phyloP scores from a whole-genome alignment of 2,113 vertebrate genomes.

The Anoplopoma fimbria region DNA sequence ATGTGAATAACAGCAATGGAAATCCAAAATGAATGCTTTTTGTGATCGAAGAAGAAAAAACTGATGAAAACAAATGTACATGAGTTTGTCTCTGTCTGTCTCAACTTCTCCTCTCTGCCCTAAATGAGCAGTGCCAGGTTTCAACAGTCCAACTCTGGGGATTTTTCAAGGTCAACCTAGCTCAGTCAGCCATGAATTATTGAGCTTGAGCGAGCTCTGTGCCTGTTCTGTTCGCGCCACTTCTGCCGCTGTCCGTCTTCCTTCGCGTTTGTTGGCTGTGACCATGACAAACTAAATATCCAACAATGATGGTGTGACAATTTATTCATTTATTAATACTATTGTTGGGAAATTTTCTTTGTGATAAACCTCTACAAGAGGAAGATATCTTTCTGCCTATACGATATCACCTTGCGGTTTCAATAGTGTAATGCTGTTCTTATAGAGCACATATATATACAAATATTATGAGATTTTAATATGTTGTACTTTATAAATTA shows the following conservation, averaged over 20 bases:
- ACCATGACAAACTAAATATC: slow-evolving; percentile 17
- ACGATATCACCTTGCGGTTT: too few species aligned
- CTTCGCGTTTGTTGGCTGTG: background rate
- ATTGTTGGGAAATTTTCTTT: background rate
- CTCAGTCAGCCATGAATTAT: slow-evolving; percentile 82
- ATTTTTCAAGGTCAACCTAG: slow-evolving; percentile 79
- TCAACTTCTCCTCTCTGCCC: slow-evolving; percentile 53
- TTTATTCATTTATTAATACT: background rate
- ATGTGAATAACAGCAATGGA: background rate
- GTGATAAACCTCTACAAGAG: background rate
- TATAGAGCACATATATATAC: background rate
- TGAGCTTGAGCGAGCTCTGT: slow-evolving; percentile 68
- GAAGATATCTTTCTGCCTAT: too few species aligned
- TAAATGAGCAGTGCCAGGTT: slow-evolving; percentile 69
- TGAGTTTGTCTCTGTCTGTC: slow-evolving; percentile 29
- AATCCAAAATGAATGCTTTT: background rate
- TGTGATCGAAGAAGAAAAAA: background rate
- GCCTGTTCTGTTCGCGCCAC: slow-evolving; percentile 36
- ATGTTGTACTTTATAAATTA: background rate
- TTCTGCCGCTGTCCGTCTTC: slow-evolving; percentile 15
- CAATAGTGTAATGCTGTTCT: background rate
- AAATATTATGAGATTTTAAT: background rate
- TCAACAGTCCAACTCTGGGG: slow-evolving; percentile 57
- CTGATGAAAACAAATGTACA: background rate
- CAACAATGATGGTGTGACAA: background rate